Evolutionary conservation across 1,140 invertebrate species (phyloP), one percentile per base, ranked within the genome.

Genomic region (Macrotrachela quadricornifera): DNA sequence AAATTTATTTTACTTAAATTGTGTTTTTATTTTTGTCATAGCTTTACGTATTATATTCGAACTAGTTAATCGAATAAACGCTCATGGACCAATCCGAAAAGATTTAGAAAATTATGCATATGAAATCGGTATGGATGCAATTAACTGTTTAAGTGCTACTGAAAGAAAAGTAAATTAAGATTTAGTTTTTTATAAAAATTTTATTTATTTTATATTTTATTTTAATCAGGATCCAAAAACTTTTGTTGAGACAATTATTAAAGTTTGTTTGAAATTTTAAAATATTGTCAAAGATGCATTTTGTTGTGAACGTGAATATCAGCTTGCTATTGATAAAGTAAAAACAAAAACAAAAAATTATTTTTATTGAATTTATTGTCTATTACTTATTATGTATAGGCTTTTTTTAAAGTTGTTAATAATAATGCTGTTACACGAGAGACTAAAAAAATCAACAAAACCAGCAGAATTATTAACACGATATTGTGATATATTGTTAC

Each of bases 251-350:
- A 92, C 88, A 13, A 95, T 95, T 58, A 74, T 97, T 58, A 83
- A 88, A 63, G 88, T 96, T n/a, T 90, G 97, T 70, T 86, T 87
- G 70, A 94, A 95, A 63, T 97, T 94, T 67, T 86, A 91, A 70
- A 81, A 82, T 17, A 72, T 99, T 30, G 91, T 97, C 1, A 65
- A 85, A 55, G 79, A 83, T 8, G 83, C 92, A 12, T 99, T 99
- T 72, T 83, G 82, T 63, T 92, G 90, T 70, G 91, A 99, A 67
- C 82, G 83, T 21, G 90, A 90, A 46, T 96, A 95, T 74, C 85
- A 95, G 9, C 84, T 88, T 37, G 83, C 91, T 1, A 69, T 96
- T 15, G 91, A 97, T 64, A 95, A 94, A 30, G 21, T 30, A 30
- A 4, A n/a, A n/a, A n/a, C n/a, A n/a, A n/a, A n/a, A n/a, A n/a